Evolutionary conservation across 2,113 vertebrate genomes (phyloP).

Genomic region (Canis aureus): DNA sequence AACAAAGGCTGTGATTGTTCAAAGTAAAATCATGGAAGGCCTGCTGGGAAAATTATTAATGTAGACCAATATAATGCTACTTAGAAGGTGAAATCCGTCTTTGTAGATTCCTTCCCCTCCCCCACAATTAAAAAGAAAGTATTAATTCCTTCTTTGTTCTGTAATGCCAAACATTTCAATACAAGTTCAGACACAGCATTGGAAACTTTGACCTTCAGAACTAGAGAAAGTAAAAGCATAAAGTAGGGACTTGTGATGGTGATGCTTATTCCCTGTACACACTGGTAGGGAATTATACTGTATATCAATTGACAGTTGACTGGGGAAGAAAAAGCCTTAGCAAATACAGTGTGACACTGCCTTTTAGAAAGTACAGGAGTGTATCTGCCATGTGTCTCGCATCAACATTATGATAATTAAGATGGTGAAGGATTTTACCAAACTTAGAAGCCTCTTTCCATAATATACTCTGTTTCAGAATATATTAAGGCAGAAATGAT

Average conservation of each 20-base stretch:
- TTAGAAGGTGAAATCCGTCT: conserved; percentile 88
- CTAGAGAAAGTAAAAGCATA: conserved; percentile 33
- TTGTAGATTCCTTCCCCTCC: conserved; percentile 73
- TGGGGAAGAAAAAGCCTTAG: background rate
- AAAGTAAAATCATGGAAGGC: conserved; percentile 86
- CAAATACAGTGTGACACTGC: background rate
- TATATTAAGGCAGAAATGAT: conserved; percentile 34
- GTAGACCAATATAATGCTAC: conserved; percentile 88
- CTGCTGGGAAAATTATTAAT: conserved; percentile 92
- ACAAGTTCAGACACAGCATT: conserved; percentile 85
- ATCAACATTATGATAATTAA: background rate
- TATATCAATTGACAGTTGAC: background rate
- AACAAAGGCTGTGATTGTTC: conserved; percentile 89
- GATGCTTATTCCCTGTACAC: background rate
- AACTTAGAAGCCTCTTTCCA: conserved; percentile 10
- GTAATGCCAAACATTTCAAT: conserved; percentile 82
- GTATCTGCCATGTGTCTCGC: background rate
- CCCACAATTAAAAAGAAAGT: conserved; percentile 76
- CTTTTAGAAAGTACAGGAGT: background rate
- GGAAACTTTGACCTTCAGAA: conserved; percentile 79
- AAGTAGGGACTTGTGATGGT: background rate
- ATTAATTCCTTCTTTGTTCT: conserved; percentile 87
- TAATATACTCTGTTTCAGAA: background rate
- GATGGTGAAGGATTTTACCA: conserved; percentile 25
- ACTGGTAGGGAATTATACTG: conserved; percentile 19